Base-by-base conservation (phyloP, 2,113 vertebrate genomes). In the Otocyon megalotis region DNA sequence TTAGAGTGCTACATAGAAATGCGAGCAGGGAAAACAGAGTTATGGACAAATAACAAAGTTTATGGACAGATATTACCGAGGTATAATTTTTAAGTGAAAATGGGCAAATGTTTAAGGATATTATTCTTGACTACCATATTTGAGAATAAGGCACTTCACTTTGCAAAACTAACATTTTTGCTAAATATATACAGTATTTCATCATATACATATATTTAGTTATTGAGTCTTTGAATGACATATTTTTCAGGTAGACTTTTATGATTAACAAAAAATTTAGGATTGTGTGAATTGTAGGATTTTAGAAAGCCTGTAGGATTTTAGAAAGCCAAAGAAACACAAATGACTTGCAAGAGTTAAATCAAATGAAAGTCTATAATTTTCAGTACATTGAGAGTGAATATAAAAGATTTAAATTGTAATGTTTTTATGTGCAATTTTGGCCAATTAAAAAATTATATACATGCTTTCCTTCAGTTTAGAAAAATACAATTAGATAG, bases 401-500 rank as follows among this genome's bases (percentile, higher is more conserved):
- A 37, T 62, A 43, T 4, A 88, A 85, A 84, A 8, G 82, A 93
- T 81, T 89, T 93, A 81, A 96, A 76, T 37, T 84, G 5, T 26
- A 72, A 81, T 93, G 90, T n/a, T 93, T 96, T 96, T 91, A 35
- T 86, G 72, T 54, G 26, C 86, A 86, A 81, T 93, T 86, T 86
- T 81, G 50, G 20, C n/a, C 53, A 69, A 17, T 77, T 89, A 17
- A 92, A 95, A 90, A 60, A 16, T 95, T 76, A 2, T 60, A 48
- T 91, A 32, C 9, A 14, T 35, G 35, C 58, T 77, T 72, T 74
- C 10, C 9, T 48, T 96, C 72, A 85, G 76, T 80, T 96, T 81
- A n/a, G 11, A 91, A 91, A 77, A 92, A 86, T 92, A 58, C 37
- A 81, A 86, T 93, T 88, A 86, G 58, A 74, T 72, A 74, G 74